Base-by-base conservation (phyloP, 2,113 vertebrate species). In the Columbina picui region DNA sequence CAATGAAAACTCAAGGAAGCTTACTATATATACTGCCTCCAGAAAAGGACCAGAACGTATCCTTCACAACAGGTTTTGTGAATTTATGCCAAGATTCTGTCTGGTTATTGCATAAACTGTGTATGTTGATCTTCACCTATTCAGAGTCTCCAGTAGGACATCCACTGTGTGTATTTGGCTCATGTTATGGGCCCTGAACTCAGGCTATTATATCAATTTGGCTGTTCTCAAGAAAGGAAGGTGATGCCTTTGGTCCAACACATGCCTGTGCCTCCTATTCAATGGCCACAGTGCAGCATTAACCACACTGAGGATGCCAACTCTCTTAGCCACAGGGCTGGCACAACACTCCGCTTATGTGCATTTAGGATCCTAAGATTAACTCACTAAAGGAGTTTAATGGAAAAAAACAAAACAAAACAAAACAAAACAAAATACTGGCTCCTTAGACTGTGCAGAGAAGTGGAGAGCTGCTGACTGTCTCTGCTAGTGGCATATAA, bases 301-400 rank as follows among this genome's bases (percentile, higher is more conserved):
- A 87, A 77, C 20, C 27, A 64, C 34, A 38, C 12, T 13, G 21
- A 82, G 60, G 70, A 57, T 41, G 20, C 10, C 39, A 82, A 34
- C 45, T 27, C 50, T 50, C 60, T 65, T 80, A 77, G 23, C 50
- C 32, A 34, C 21, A 30, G 34, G 14, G n/a, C 60, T 43, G 73
- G 38, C 45, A 50, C n/a, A 68, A 38, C 57, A 38, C 2, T 0
- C 16, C 0, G 0, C 9, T 87, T 29, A 47, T 1, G 0, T 12
- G 25, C 18, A 69, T 56, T 57, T 70, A 57, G 38, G 59, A 53
- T 50, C 18, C 47, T 14, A 27, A 91, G 41, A 93, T 64, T 83
- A 53, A 79, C 18, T 45, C 12, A 34, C 34, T 29, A 60, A 71
- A 73, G 23, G 6, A 77, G 8, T 34, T 57, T 5, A 73, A 83